These are phyloP conservation scores for Tridacna crocea DNA, from an alignment of 2,888 invertebrate species.

Conservation along the genomic window DNA sequence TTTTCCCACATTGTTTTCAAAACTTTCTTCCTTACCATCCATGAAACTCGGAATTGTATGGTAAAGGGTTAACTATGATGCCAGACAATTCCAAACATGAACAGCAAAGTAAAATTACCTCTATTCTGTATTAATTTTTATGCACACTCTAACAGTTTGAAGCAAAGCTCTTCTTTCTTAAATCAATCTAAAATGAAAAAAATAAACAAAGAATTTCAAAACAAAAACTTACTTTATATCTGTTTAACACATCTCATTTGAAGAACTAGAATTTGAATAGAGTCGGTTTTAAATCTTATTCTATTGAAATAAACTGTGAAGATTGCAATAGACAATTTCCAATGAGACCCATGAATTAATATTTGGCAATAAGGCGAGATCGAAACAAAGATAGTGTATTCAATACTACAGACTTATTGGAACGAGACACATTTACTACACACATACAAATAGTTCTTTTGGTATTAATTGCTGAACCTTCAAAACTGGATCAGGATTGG, in stretches of 20 bases:
- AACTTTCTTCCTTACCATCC: background rate
- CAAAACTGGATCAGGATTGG: slow-evolving; percentile 18
- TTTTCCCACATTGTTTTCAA: background rate
- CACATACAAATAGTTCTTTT: slow-evolving; percentile 16
- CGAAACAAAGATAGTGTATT: slow-evolving; percentile 3
- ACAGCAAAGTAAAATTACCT: background rate
- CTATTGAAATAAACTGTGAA: slow-evolving; percentile 15
- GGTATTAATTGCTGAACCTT: slow-evolving; percentile 20
- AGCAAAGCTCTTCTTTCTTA: background rate
- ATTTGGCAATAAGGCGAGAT: slow-evolving; percentile 18
- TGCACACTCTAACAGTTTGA: too few relatives aligned
- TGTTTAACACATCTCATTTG: slow-evolving; percentile 18
- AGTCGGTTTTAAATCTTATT: background rate
- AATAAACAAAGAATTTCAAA: too few relatives aligned
- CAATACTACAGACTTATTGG: slow-evolving; percentile 24
- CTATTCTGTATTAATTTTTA: too few relatives aligned
- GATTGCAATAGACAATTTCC: slow-evolving; percentile 20
- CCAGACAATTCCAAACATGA: background rate
- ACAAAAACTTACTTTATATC: slow-evolving; percentile 18
- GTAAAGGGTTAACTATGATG: background rate
- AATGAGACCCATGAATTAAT: slow-evolving; percentile 16
- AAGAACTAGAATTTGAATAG: background rate
- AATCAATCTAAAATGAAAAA: background rate
- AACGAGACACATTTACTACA: slow-evolving; percentile 22
- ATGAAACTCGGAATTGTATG: background rate